Conservation (phyloP, 2,113 vertebrate species). For the Siniperca knerii region DNA sequence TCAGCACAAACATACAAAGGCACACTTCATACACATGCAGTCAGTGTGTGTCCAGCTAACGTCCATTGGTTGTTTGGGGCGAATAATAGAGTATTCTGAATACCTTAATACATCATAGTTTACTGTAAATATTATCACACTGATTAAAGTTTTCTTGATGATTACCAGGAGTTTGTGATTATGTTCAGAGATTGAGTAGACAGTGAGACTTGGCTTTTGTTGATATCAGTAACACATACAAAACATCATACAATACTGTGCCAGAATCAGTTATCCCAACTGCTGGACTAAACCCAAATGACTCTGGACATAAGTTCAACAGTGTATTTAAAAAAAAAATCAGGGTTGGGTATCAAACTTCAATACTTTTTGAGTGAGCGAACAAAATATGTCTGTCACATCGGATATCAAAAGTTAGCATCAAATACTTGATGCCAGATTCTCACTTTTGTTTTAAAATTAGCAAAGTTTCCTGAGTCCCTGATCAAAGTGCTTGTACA, state of each 20-base stretch:
- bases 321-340: background rate
- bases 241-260: background rate
- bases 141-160: background rate
- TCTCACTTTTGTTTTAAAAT: no score
- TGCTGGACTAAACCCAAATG: conserved; percentile 1
- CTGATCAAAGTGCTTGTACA: background rate
- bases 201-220: conserved; percentile 3
- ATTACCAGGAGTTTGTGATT: background rate
- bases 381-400: background rate
- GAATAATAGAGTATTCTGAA: background rate
- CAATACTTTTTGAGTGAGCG: background rate
- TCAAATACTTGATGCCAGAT: background rate
- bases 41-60: background rate
- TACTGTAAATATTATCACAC: background rate
- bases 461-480: background rate
- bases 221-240: conserved; percentile 4
- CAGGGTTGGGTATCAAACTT: no score
- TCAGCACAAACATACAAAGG: background rate
- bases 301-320: background rate
- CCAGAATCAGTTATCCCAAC: background rate
- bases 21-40: background rate
- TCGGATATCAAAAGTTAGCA: background rate
- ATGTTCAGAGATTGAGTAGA: conserved; percentile 1
- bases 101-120: background rate
- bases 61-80: background rate